Evolutionary conservation across 2,888 invertebrate genomes (phyloP), one percentile per base, ranked within the genome.

Genomic region (Tetranychus piercei): DNA sequence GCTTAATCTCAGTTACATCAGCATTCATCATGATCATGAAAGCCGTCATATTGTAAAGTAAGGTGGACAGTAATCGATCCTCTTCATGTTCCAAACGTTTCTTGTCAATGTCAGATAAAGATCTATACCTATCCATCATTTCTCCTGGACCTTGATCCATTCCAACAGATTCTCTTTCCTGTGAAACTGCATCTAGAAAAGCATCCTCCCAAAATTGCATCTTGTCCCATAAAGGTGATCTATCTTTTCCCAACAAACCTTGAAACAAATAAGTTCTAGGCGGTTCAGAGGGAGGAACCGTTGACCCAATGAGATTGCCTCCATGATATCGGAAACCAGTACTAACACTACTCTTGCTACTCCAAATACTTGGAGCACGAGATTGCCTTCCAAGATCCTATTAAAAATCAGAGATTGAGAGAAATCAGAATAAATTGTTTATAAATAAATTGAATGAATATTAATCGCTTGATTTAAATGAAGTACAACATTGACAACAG

Each of bases 121-220:
- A 89, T 81, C 92, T 93, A 84, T 96, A 96, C 79, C 95, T 88
- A 81, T 96, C 96, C 93, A 97, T 95, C 96, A 97, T 96, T 85
- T 96, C 96, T 75, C 91, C 89, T 64, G 96, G 94, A 23, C 96
- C 95, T 86, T 99, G 97, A 85, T 99, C 99, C 96, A 99, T 96
- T 74, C 99, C 95, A 79, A 97, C 92, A 88, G 97, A 93, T 81
- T 99, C 99, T 34, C 99, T 86, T 82, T 99, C 99, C 83, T 99
- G 97, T 34, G 87, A 87, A 1, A 99, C 97, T 0, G 97, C 95
- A 84, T 99, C 99, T 75, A 97, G 85, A 82, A 99, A 99, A 0
- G 94, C 91, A 82, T 99, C 97, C 82, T 99, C 99, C 99, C 99
- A 99, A 84, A 99, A 99, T 81, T 94, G 94, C 91, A 94, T 93